phyloP scores from a whole-genome alignment of 2,113 vertebrate genomes.

The Syngnathus typhle region DNA sequence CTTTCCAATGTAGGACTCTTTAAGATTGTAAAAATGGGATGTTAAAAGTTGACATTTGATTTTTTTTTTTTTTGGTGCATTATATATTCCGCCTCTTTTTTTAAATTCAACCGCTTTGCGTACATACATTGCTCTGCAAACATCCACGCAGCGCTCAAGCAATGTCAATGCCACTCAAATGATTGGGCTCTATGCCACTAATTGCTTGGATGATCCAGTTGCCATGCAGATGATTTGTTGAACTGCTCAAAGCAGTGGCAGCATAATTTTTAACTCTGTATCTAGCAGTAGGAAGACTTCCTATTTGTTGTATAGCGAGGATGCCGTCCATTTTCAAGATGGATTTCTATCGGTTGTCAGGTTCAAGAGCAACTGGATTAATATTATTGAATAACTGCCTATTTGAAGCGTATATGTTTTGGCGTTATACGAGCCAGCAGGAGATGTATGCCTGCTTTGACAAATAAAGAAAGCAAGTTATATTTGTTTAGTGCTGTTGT shows the following conservation, averaged over 20 bases:
- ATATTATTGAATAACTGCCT: not conserved
- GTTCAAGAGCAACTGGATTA: not conserved
- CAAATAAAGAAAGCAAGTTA: not conserved
- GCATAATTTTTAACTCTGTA: not conserved
- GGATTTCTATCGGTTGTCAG: not conserved
- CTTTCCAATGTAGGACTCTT: not conserved
- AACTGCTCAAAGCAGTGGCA: not conserved
- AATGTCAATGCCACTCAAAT: not conserved
- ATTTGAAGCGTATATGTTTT: not conserved
- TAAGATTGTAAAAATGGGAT: not conserved
- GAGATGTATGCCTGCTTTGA: not conserved
- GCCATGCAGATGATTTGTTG: not conserved
- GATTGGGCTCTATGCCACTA: not conserved
- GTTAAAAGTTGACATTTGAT: not conserved
- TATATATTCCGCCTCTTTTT: not conserved
- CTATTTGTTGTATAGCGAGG: not conserved
- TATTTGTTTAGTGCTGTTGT: not conserved
- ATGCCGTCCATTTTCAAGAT: not conserved
- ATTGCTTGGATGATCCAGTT: not conserved
- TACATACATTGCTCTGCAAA: not conserved
- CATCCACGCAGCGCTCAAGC: not conserved
- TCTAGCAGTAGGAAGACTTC: not conserved
- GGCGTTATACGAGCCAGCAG: too few species aligned
- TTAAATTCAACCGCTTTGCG: not conserved
- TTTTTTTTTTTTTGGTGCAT: not conserved